These are phyloP conservation scores for Crocallis elinguaria DNA, from an alignment of 2,888 invertebrate species.

Conservation along the genomic window DNA sequence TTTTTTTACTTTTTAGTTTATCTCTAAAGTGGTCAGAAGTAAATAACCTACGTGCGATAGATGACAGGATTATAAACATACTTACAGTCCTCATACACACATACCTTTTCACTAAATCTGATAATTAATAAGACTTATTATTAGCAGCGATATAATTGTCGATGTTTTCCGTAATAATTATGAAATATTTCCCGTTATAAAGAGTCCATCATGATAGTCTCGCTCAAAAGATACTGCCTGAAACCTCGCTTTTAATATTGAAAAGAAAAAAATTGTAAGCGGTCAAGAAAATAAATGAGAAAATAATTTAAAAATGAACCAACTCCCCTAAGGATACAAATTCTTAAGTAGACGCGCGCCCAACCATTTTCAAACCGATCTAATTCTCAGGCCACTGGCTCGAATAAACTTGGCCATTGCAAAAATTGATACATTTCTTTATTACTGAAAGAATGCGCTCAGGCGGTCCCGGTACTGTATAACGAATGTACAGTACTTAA, in stretches of 20 bases:
- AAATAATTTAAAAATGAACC: background rate
- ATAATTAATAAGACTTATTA: too few species aligned
- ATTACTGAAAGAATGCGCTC: constrained; percentile 41
- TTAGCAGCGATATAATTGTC: too few species aligned
- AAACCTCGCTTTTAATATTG: background rate
- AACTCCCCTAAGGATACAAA: background rate
- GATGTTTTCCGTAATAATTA: too few species aligned
- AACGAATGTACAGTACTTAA: background rate
- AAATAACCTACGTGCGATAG: too few species aligned
- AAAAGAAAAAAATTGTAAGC: background rate
- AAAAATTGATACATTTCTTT: constrained; percentile 42
- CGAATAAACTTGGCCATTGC: constrained; percentile 41
- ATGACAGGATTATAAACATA: too few species aligned
- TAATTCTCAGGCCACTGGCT: constrained; percentile 39
- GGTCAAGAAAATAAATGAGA: background rate
- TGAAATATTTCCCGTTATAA: too few species aligned
- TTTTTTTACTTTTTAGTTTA: too few species aligned
- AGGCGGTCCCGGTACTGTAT: constrained; percentile 25
- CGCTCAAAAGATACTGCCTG: too few species aligned
- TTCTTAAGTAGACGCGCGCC: constrained; percentile 39
- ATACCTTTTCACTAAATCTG: too few species aligned
- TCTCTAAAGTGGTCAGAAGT: too few species aligned
- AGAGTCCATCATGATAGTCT: too few species aligned
- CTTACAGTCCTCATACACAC: too few species aligned
- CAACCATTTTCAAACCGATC: constrained; percentile 29